phyloP scores from a whole-genome alignment of 1,140 invertebrate genomes.

The Brachionus calyciflorus region DNA sequence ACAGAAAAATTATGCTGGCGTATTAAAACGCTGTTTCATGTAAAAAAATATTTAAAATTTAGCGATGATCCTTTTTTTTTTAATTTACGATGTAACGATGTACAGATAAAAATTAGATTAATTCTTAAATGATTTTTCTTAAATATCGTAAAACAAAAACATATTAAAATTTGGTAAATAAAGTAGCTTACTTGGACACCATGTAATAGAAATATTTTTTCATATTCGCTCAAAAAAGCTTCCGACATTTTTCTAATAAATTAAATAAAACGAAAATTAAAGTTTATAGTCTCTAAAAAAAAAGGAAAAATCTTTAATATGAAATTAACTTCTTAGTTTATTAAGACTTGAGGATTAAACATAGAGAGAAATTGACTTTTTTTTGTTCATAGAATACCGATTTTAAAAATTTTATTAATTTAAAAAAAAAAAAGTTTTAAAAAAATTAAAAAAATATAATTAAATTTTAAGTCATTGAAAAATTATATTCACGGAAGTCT shows the following conservation, averaged over 20 bases:
- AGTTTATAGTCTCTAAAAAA: slow-evolving; percentile 9
- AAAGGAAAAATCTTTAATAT: not conserved
- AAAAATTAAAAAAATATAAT: slow-evolving; percentile 21
- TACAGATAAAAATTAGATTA: too few relatives aligned
- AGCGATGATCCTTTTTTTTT: not conserved
- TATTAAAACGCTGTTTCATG: too few relatives aligned
- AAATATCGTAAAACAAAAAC: not conserved
- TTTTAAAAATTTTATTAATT: not conserved
- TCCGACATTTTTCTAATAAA: slow-evolving; percentile 32
- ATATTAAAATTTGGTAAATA: too few relatives aligned
- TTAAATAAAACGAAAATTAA: too few relatives aligned
- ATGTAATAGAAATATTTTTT: slow-evolving; percentile 44
- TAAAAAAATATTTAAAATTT: too few relatives aligned
- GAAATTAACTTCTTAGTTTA: not conserved
- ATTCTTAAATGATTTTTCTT: not conserved
- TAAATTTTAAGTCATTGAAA: too few relatives aligned
- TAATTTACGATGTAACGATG: too few relatives aligned
- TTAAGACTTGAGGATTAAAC: slow-evolving; percentile 3
- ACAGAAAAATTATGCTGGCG: too few relatives aligned
- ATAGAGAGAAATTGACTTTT: not conserved
- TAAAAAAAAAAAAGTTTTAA: not conserved
- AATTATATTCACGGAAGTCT: too few relatives aligned
- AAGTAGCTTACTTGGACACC: slow-evolving; percentile 46
- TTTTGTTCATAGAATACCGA: too few relatives aligned
- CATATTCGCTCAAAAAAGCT: slow-evolving; percentile 43